Base-by-base conservation (phyloP, 2,113 vertebrate species). In the Cheilinus undulatus region DNA sequence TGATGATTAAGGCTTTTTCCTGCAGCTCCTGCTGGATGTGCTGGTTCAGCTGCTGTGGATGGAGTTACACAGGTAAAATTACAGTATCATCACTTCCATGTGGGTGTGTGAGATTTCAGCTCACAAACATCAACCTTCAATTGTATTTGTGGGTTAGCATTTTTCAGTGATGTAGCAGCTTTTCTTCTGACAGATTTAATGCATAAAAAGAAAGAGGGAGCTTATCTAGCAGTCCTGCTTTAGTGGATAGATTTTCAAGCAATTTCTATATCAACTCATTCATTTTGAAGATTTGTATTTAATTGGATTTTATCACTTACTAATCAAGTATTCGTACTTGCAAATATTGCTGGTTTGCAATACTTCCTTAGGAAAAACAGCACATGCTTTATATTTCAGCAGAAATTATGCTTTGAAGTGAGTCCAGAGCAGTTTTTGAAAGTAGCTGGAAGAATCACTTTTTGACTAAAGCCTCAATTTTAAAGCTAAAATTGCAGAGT, bases 1-100 rank as follows among this genome's bases (percentile, higher is more conserved):
- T 86, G 78, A 96, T 92, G 88, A 95, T 91, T 77, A 96, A 88
- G 74, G 95, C 91, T 78, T 95, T 96, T 56, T 92, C 90, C 87
- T 88, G 94, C 63, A 96, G 86, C 76, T 98, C 96, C 63, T 94
- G 92, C 59, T 89, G 60, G 57, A 94, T 66, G 42, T 62, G 95
- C 69, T 86, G 85, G 46, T 93, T 90, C 89, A 93, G 94, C 84
- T 95, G 84, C 97, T 99, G 89, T 73, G 40, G 71, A 50, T 3
- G 80, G 53, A 89, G 76, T 67, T 60, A 72, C 51, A 63, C 59
- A 51, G 49, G 38, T 42, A 53, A 64, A 85, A 67, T 23, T 36
- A 51, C 49, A 53, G 42, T 28, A 56, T 85, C 77, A 84, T 75
- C 78, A 73, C 56, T 46, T 60, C 28, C 78, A 32, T 53, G 49